Evolutionary conservation across 2,797 vertebrate genomes (phyloP).

Genomic region (Danio albolineatus): DNA sequence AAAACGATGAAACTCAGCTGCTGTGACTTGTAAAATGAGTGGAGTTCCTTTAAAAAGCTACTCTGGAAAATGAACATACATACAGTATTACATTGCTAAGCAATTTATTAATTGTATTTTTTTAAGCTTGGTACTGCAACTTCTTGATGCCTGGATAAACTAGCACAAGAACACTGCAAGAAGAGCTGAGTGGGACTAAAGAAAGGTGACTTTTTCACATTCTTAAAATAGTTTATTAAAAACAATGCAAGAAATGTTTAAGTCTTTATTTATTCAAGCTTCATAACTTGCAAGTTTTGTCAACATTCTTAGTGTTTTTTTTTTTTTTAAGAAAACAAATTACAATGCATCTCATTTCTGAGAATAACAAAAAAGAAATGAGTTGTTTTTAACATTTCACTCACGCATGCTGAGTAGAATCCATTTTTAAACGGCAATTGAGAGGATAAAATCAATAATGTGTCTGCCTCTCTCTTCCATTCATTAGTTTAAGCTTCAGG

Average conservation of each 20-base stretch:
- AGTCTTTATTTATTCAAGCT: conserved; percentile 26
- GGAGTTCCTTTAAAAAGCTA: no score
- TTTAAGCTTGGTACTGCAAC: no score
- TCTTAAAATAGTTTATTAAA: conserved; percentile 8
- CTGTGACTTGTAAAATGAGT: no score
- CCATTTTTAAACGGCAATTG: neutral
- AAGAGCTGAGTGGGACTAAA: neutral
- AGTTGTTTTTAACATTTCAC: conserved; percentile 25
- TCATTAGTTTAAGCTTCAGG: conserved; percentile 17
- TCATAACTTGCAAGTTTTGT: neutral
- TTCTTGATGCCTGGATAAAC: no score
- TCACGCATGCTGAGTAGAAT: conserved; percentile 19
- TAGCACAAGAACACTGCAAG: no score
- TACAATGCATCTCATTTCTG: conserved; percentile 16
- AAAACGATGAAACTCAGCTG: no score
- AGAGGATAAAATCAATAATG: conserved; percentile 12
- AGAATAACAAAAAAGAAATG: neutral
- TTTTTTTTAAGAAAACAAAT: conserved; percentile 7
- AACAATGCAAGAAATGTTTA: conserved; percentile 12
- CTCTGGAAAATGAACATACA: no score
- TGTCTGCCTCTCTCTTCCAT: conserved; percentile 30
- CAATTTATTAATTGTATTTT: no score
- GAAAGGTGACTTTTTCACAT: neutral
- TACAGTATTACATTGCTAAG: no score
- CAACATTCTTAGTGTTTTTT: conserved; percentile 16